Evolutionary conservation across 2,888 invertebrate species (phyloP), one percentile per base, ranked within the genome.

Genomic region (Spilosoma lubricipeda): DNA sequence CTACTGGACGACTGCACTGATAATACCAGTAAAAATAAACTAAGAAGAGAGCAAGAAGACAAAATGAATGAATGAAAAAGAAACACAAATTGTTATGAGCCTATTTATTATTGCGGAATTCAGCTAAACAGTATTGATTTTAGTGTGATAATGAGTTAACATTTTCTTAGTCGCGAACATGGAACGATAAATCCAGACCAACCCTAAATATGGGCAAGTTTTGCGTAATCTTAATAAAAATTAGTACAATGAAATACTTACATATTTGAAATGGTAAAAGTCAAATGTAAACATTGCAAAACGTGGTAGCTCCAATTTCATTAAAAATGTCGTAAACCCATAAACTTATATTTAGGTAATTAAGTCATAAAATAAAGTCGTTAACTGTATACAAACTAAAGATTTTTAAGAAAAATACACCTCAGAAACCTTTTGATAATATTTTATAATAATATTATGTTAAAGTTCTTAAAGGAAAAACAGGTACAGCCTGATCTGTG

Each of bases 401-500:
- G 67, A 70, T 70, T 33, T 59, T 70, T 63, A 70, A 70, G 59
- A 63, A 69, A 67, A 59, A 70, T 70, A 74, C 67, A 68, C 48
- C 68, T 42, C 59, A 45, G 42, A 23, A 68, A 68, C 30, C 23
- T 18, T 59, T 39, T n/a, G 5, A 30, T 65, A 74, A 70, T 73
- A 66, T 67, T 74, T 59, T 59, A 63, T 71, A 67, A 68, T 39
- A 70, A 74, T 75, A 45, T 74, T 73, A 36, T 65, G 77, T 78
- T 77, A 65, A 70, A 71, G 33, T 65, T 27, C 77, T 71, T 76
- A 67, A 69, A 74, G 70, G 5, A 27, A 56, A 30, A 74, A 77
- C 81, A 59, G 52, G 63, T 72, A 56, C 76, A 69, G 75, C 70
- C 70, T 70, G 27, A 27, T 59, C 77, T 76, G 66, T 67, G 63